Base-by-base conservation (phyloP, 2,797 vertebrate genomes). In the Chaenodraco wilsoni region DNA sequence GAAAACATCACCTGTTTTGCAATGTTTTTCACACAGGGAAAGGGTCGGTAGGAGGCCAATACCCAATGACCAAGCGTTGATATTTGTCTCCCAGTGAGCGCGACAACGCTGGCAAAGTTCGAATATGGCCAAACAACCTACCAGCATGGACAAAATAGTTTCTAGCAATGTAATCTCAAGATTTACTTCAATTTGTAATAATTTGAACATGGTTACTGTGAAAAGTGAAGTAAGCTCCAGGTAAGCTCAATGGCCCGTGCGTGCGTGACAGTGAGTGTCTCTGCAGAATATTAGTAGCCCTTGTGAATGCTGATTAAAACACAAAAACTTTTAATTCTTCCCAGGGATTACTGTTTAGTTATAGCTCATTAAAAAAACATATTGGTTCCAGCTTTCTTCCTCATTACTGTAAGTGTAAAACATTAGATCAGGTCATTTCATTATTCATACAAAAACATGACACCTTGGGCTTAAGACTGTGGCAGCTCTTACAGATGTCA, bases 251-350 rank as follows among this genome's bases (percentile, higher is more conserved):
- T 9, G 8, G 33, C 33, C 33, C 1, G 44, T 52, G 46, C 19
- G 43, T n/a, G 51, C 46, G 55, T 65, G 72, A 62, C 66, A 49
- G 83, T 81, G 58, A 76, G 59, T 50, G 46, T 84, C 78, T 91
- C 80, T 14, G 51, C 75, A 73, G 76, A 43, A 51, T 81, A 78
- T 85, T 73, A 75, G 69, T 72, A 69, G 72, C 85, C 76, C 77
- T 65, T 68, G 74, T 81, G 85, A 84, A 85, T 84, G 81, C 82
- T 90, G 76, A 88, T 91, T 89, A 90, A 88, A 92, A 91, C 81
- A 90, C 74, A 61, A 75, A 88, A 74, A 74, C 88, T 89, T 84
- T 92, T 89, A 79, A 88, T 88, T 89, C 79, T 90, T 92, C 76
- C 80, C 75, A 89, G 86, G 84, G 86, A 88, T 90, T 84, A 72